These are phyloP conservation scores for Chaunax sp. DNA, from an alignment of 2,797 vertebrate genomes.

Conservation along the genomic window DNA sequence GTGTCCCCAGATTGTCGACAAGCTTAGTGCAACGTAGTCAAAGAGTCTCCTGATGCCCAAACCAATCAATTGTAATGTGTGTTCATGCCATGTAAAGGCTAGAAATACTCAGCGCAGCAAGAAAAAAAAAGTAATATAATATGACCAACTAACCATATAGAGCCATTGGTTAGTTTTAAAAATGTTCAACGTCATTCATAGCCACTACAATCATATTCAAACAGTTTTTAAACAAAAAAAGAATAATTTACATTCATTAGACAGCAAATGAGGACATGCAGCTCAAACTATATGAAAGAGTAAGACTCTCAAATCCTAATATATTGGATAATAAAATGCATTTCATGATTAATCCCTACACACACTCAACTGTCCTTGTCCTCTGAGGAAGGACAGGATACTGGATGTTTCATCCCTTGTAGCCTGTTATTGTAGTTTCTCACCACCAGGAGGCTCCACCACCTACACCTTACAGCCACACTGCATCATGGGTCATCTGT, in stretches of 20 bases:
- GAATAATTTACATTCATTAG: background rate
- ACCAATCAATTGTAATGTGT: background rate
- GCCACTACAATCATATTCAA: background rate
- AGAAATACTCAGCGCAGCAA: background rate
- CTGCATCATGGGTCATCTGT: background rate
- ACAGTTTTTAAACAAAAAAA: background rate
- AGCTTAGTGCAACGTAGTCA: too few relatives aligned
- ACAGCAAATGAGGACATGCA: background rate
- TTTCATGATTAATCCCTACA: background rate
- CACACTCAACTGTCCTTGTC: too few relatives aligned
- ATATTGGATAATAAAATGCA: background rate
- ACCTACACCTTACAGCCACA: background rate
- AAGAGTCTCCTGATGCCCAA: background rate
- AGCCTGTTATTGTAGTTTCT: conserved; percentile 1
- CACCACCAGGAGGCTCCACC: conserved; percentile 49
- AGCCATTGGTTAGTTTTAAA: background rate
- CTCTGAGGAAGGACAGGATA: conserved; percentile 2
- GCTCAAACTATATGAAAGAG: background rate
- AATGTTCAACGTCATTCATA: background rate
- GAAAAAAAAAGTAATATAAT: background rate
- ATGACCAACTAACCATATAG: background rate
- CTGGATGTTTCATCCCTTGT: background rate
- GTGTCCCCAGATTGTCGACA: too few relatives aligned
- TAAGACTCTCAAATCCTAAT: background rate
- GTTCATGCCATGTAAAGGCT: background rate